phyloP scores from a whole-genome alignment of 2,113 vertebrate species.

The Cynopterus brachyotis region DNA sequence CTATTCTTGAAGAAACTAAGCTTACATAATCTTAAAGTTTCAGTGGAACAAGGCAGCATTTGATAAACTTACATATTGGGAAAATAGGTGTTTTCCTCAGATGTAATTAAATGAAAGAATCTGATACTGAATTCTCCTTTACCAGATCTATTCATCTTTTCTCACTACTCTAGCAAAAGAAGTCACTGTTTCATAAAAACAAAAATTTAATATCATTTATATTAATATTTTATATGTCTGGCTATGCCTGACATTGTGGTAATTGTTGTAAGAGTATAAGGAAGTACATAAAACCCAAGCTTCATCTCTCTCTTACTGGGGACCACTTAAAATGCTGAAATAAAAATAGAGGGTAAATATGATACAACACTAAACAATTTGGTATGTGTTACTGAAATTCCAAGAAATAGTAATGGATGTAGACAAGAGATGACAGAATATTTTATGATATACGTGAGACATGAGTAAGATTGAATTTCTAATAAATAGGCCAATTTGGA shows the following conservation, averaged over 20 bases:
- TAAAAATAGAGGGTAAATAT: background rate
- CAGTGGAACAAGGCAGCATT: background rate
- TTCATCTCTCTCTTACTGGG: background rate
- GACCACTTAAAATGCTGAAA: background rate
- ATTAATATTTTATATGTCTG: background rate
- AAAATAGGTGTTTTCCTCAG: background rate
- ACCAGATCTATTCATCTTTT: background rate
- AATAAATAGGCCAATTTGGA: background rate
- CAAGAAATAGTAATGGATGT: background rate
- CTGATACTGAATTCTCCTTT: background rate
- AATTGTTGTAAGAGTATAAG: background rate
- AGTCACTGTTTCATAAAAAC: background rate
- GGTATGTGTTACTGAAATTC: background rate
- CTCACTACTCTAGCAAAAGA: background rate
- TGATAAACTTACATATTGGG: background rate
- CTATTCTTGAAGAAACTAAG: background rate
- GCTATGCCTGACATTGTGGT: background rate
- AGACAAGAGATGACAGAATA: background rate
- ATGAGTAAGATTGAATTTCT: background rate
- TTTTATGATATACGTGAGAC: background rate
- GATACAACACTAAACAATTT: background rate
- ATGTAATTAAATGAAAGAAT: background rate
- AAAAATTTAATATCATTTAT: background rate
- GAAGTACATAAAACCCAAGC: background rate
- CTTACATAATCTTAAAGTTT: background rate